phyloP scores from a whole-genome alignment of 2,113 vertebrate species.

The Osmerus eperlanus region DNA sequence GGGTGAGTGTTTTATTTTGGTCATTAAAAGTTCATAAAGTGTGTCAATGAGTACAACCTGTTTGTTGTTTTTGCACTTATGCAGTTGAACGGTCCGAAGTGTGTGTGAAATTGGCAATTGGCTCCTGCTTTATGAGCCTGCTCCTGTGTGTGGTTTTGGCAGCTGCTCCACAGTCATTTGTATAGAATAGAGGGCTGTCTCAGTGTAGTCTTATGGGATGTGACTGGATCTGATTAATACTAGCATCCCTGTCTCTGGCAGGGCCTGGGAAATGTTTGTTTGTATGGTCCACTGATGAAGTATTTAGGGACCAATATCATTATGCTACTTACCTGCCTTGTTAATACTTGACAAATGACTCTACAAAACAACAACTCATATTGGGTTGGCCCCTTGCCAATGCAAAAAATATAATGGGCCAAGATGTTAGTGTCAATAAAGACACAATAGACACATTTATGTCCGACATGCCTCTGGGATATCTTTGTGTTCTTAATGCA shows the following conservation, averaged over 20 bases:
- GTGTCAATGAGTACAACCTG: not conserved
- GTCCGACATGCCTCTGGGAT: too few relatives aligned
- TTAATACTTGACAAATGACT: too few relatives aligned
- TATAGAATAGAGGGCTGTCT: not conserved
- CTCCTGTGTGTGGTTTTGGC: conserved; percentile 9
- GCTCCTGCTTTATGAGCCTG: not conserved
- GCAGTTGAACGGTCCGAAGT: not conserved
- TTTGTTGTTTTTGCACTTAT: not conserved
- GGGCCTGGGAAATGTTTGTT: not conserved
- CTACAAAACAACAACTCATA: too few relatives aligned
- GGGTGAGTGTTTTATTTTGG: conserved; percentile 73
- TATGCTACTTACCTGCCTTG: too few relatives aligned
- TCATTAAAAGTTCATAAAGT: not conserved
- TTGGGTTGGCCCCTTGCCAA: too few relatives aligned
- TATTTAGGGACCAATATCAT: too few relatives aligned
- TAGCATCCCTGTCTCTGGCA: not conserved
- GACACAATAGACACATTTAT: too few relatives aligned
- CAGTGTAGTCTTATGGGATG: conserved; percentile 7
- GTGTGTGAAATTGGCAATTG: not conserved
- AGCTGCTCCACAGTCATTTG: conserved; percentile 7
- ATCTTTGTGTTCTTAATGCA: not conserved
- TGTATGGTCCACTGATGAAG: not conserved
- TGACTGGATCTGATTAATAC: not conserved
- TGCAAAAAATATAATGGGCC: too few relatives aligned
- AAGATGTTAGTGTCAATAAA: too few relatives aligned